These are phyloP conservation scores for Callorhinus ursinus DNA, from an alignment of 2,113 vertebrate species.

Conservation along the genomic window DNA sequence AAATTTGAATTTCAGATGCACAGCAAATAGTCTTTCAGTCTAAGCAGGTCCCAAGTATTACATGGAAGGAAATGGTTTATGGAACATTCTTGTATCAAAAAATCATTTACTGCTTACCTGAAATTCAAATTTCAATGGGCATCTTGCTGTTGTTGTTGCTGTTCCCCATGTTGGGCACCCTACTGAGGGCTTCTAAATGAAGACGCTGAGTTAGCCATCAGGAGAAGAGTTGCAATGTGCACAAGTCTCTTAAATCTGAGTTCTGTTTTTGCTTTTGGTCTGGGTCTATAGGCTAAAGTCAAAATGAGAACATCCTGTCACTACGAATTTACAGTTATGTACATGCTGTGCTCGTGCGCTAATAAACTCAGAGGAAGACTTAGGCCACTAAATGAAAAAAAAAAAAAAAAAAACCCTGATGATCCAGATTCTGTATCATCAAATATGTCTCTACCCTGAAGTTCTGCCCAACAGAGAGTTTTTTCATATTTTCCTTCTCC, in stretches of 20 bases:
- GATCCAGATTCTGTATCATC: background rate
- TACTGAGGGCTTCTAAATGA: background rate
- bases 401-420: background rate
- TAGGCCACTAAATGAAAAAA: background rate
- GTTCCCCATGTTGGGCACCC: background rate
- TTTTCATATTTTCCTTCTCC: background rate
- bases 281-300: background rate
- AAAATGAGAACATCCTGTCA: background rate
- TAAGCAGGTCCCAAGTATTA: background rate
- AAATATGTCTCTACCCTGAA: background rate
- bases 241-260: background rate
- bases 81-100: background rate
- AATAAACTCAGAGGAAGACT: background rate
- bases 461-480: background rate
- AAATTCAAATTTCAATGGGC: background rate
- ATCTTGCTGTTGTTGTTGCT: background rate
- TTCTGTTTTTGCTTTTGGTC: background rate
- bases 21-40: background rate
- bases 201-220: background rate
- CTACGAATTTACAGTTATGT: background rate
- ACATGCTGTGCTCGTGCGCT: background rate
- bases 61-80: background rate
- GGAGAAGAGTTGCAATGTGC: background rate
- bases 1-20: conserved; percentile 14
- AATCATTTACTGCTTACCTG: background rate